Evolutionary conservation across 2,113 vertebrate species (phyloP), one percentile per base, ranked within the genome.

Genomic region (Pitta sordida): DNA sequence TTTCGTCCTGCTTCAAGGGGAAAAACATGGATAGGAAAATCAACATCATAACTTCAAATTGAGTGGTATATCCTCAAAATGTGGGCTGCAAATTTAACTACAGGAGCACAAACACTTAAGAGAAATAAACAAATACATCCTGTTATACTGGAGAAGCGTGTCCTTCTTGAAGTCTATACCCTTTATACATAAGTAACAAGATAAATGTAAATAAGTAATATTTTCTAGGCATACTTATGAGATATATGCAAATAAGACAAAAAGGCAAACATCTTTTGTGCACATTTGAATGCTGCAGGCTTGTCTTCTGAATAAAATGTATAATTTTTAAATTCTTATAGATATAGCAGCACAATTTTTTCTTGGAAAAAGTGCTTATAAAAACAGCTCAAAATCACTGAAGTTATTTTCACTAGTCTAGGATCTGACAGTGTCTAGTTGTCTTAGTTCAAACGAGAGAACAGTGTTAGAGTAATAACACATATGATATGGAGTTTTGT

Each of bases 171-270:
- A 96, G 96, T 87, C 95, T 91, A 91, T 74, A 83, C 91, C 95
- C 94, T 97, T 97, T 96, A 96, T 93, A 96, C 85, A 81, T 73
- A 93, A 97, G 94, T 95, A 97, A 95, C 34, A 92, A 86, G 91
- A 96, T 90, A 83, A 95, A 95, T 97, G 92, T 95, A 97, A 97
- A 97, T 96, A 82, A 97, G 87, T 94, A 95, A 94, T 95, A 95
- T 97, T 97, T 97, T 97, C 94, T 96, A 94, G 91, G 92, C 95
- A 96, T 94, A 92, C 78, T 97, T 97, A 95, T 97, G 95, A 98
- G 92, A 91, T 96, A 97, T 83, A 98, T 97, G 96, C 96, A 97
- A 98, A 98, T 96, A 97, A 96, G 93, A 26, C 15, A 94, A 90
- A 95, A 96, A 97, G 88, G 89, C 94, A 97, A 96, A 96, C 93